Percentiles rank a stretch among this genome's conserved stretches.
phyloP scores from a whole-genome alignment of 2,113 vertebrate genomes.

The Phylloscopus whistleri region DNA sequence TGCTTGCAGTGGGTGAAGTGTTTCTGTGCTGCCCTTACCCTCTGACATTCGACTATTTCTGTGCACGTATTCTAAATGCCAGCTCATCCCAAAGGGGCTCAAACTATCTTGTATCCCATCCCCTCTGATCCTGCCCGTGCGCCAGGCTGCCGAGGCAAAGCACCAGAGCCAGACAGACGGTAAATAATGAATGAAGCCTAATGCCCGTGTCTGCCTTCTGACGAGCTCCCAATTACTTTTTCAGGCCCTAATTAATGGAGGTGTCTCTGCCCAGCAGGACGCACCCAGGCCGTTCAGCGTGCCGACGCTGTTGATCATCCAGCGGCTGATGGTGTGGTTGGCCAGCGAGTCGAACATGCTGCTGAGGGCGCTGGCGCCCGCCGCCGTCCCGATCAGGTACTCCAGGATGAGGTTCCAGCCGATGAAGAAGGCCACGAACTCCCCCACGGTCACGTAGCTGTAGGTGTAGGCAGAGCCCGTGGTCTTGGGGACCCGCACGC shows the following conservation, averaged over 20 bases:
- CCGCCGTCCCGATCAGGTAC: slow-evolving; percentile 95
- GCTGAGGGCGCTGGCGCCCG: slow-evolving; percentile 92
- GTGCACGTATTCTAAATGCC: not conserved
- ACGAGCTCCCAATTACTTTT: not conserved
- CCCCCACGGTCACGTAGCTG: slow-evolving; percentile 96
- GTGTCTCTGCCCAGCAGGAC: accelerated
- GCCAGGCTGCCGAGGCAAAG: not conserved
- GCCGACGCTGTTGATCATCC: slow-evolving; percentile 89
- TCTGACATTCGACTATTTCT: not conserved
- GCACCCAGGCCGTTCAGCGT: slow-evolving; percentile 88
- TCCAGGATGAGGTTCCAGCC: slow-evolving; percentile 98
- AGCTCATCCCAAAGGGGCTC: not conserved
- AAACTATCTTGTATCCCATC: accelerated
- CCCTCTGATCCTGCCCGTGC: accelerated
- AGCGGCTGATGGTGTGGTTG: slow-evolving; percentile 94
- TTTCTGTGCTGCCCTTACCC: not conserved
- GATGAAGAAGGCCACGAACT: slow-evolving; percentile 96
- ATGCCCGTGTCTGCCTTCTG: not conserved
- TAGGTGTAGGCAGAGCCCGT: slow-evolving; percentile 98
- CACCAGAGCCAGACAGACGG: not conserved
- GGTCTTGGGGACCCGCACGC: slow-evolving; percentile 94
- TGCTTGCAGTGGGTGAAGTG: not conserved
- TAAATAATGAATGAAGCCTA: not conserved
- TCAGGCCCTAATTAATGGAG: not conserved
- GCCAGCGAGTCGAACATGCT: slow-evolving; percentile 98